A percentile compares a stretch with the other conserved stretches of the same genome.
Conservation (phyloP, 2,888 invertebrate genomes). For the Dynastes grantii region DNA sequence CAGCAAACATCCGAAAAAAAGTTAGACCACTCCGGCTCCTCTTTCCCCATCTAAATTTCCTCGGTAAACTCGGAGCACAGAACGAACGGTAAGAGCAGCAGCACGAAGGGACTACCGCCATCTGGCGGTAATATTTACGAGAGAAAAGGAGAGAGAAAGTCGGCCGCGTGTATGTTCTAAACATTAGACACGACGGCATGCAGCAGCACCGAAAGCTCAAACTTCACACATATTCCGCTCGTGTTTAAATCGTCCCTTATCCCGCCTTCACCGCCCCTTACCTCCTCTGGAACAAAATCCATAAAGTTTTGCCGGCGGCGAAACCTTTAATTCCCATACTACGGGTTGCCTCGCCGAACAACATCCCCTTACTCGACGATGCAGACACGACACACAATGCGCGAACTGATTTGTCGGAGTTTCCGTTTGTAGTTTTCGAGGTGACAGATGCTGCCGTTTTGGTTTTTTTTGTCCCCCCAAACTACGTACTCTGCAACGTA, state of each 20-base stretch:
- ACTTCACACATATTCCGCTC: constrained; percentile 13
- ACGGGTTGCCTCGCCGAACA: not conserved
- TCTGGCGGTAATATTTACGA: constrained; percentile 25
- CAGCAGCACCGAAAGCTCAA: not conserved
- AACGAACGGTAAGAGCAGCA: not conserved
- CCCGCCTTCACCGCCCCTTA: not conserved
- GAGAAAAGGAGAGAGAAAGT: not conserved
- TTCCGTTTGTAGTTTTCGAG: constrained; percentile 58
- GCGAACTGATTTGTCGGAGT: constrained; percentile 60
- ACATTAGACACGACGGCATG: constrained; percentile 12
- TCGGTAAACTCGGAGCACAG: not conserved
- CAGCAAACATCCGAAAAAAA: not conserved
- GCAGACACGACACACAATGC: constrained; percentile 16
- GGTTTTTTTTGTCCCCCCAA: not conserved
- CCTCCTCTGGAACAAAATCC: constrained; percentile 25
- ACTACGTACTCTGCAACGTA: not conserved
- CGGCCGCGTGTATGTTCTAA: constrained; percentile 8
- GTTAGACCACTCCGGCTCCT: not conserved
- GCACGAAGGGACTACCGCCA: not conserved
- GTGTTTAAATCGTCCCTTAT: not conserved
- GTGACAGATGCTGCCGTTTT: constrained; percentile 55
- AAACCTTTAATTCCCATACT: constrained; percentile 26
- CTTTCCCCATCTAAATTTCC: not conserved
- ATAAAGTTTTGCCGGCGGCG: constrained; percentile 34
- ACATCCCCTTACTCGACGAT: not conserved